Percentiles rank a stretch among this genome's conserved stretches.
phyloP scores from a whole-genome alignment of 2,797 vertebrate species.

The Danionella dracula region DNA sequence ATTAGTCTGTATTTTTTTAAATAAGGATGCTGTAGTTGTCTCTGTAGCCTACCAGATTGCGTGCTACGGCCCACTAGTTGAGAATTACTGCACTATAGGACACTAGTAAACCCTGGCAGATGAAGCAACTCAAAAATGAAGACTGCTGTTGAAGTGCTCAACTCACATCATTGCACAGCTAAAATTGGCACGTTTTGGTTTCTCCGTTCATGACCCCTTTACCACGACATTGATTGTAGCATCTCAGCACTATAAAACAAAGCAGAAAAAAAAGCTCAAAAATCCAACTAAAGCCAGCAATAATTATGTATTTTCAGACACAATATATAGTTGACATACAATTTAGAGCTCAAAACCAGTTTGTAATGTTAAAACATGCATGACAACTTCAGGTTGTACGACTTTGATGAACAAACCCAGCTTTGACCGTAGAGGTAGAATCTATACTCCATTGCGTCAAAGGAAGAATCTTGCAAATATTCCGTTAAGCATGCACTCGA shows the following conservation, averaged over 20 bases:
- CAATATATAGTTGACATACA: neutral
- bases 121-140: no score
- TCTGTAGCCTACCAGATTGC: no score
- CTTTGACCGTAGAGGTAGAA: conserved; percentile 9
- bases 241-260: conserved; percentile 28
- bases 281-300: conserved; percentile 14
- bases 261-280: conserved; percentile 15
- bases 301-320: neutral
- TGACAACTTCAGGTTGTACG: neutral
- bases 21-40: no score
- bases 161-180: no score
- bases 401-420: conserved; percentile 2
- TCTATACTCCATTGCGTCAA: conserved; percentile 16
- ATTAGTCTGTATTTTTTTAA: no score
- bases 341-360: neutral
- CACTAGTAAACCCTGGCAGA: no score
- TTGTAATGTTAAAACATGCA: conserved; percentile 7
- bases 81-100: no score
- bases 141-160: no score
- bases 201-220: no score
- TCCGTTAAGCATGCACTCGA: conserved; percentile 31
- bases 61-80: no score
- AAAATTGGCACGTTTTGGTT: no score
- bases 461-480: conserved; percentile 10
- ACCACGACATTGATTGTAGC: conserved; percentile 13